Base-by-base conservation (phyloP, 2,888 invertebrate genomes). In the Lottia scabra region DNA sequence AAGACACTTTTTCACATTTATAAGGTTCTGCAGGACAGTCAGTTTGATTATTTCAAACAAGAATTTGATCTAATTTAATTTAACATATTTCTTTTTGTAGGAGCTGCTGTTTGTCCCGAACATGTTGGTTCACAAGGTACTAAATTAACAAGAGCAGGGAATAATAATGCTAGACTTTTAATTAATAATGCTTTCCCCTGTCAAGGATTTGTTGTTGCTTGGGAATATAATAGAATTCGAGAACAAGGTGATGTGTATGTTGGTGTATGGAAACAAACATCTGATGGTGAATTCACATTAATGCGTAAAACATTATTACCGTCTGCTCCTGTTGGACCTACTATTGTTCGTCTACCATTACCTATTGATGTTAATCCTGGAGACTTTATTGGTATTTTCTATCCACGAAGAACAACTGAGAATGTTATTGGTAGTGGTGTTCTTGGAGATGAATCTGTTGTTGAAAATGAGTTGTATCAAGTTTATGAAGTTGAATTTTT, bases 371-470 rank as follows among this genome's bases (percentile, higher is more conserved):
- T 86, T 0, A 75, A 80, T 10, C 77, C 80, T 19, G 87, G 87
- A n/a, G 87, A 88, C 69, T 86, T 87, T 71, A 81, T 88, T 45
- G 88, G 88, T 27, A 76, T 88, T 6, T 88, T 87, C 72, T 85
- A 88, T 72, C 79, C 83, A 0, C 70, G 78, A 38, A 68, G 23
- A 10, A 75, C 82, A 0, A 73, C 75, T 4, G 79, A 78, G n/a
- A 86, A 86, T 26, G 83, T 86, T 6, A 79, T 88, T n/a, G 83
- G 83, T 4, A 81, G 80, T 64, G 79, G 86, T 8, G 81, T 76
- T 2, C 65, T 74, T 6, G 80, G 73, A 8, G 81, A 79, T 71
- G 77, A 76, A 12, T 75, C 74, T 5, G 77, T 84, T 13, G 76
- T 81, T 1, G 66, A 71, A 4, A 73, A 72, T 16, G 83, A 87